Conservation (phyloP, 2,113 vertebrate genomes). For the Anas platyrhynchos region DNA sequence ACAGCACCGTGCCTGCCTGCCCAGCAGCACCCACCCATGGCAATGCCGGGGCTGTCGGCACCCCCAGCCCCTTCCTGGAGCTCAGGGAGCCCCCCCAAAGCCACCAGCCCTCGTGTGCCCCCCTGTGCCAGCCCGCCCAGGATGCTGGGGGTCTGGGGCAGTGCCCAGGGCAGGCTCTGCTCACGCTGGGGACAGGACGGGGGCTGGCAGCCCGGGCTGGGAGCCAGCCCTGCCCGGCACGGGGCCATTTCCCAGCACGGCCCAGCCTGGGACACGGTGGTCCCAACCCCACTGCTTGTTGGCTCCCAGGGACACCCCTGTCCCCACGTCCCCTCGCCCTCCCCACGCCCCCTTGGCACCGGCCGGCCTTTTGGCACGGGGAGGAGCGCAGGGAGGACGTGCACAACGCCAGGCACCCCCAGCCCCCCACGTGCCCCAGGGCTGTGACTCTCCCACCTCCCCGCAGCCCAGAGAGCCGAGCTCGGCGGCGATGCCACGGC, state of each 20-base stretch:
- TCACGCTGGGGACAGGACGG: background rate
- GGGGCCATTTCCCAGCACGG: slow-evolving; percentile 49
- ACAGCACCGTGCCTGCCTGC: background rate
- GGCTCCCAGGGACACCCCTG: background rate
- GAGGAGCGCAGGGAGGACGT: background rate
- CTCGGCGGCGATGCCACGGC: slow-evolving; percentile 52
- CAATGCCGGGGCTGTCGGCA: rapidly evolving
- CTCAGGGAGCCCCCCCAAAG: rapidly evolving
- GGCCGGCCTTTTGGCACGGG: background rate
- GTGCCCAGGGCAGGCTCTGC: background rate
- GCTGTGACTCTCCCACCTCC: background rate
- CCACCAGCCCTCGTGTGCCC: rapidly evolving
- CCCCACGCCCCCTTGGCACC: background rate
- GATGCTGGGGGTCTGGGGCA: rapidly evolving
- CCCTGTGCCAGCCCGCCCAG: rapidly evolving
- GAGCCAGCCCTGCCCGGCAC: slow-evolving; percentile 6
- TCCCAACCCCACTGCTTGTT: slow-evolving; percentile 19
- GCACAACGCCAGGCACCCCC: background rate
- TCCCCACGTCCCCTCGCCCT: background rate
- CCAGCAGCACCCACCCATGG: rapidly evolving
- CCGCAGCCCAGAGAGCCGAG: slow-evolving; percentile 80
- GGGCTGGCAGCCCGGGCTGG: background rate
- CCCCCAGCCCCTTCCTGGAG: background rate
- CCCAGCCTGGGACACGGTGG: slow-evolving; percentile 26
- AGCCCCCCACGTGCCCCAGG: rapidly evolving